Evolutionary conservation across 2,797 vertebrate genomes (phyloP).

Genomic region (Amazona finschi): DNA sequence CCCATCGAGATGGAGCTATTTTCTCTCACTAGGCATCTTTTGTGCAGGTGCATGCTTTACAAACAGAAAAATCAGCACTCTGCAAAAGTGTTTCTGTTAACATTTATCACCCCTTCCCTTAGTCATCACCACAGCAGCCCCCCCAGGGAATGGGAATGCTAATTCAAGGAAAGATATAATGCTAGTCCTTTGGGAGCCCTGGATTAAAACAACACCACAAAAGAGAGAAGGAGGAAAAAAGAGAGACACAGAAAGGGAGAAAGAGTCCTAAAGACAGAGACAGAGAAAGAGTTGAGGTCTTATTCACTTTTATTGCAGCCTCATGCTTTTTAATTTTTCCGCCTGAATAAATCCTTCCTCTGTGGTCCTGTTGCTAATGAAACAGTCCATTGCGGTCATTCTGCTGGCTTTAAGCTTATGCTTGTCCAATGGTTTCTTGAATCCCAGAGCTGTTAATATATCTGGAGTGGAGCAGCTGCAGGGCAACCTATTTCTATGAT

Average conservation of each 20-base stretch:
- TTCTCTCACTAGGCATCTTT: slow-evolving; percentile 64
- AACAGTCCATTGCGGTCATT: slow-evolving; percentile 48
- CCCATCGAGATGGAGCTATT: slow-evolving; percentile 53
- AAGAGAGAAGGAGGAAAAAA: background rate
- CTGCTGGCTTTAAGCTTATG: slow-evolving; percentile 43
- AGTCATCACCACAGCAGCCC: slow-evolving; percentile 62
- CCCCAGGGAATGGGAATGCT: slow-evolving; percentile 48
- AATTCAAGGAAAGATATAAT: slow-evolving; percentile 72
- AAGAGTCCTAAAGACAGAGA: background rate
- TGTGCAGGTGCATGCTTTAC: slow-evolving; percentile 71
- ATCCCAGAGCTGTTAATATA: slow-evolving; percentile 60
- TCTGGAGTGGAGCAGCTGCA: slow-evolving; percentile 55
- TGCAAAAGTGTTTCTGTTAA: slow-evolving; percentile 75
- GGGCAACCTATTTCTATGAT: slow-evolving; percentile 61
- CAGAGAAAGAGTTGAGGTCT: slow-evolving; percentile 10
- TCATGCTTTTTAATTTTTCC: slow-evolving; percentile 53
- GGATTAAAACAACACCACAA: slow-evolving; percentile 1
- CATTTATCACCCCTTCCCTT: slow-evolving; percentile 77
- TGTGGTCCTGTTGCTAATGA: slow-evolving; percentile 54
- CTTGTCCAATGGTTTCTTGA: slow-evolving; percentile 49
- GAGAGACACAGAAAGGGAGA: background rate
- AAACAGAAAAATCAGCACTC: slow-evolving; percentile 76
- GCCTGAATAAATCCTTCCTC: slow-evolving; percentile 41
- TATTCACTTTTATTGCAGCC: slow-evolving; percentile 41
- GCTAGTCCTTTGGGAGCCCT: slow-evolving; percentile 13